Conservation (phyloP, 2,888 invertebrate genomes). For the Cheilosia impressa region DNA sequence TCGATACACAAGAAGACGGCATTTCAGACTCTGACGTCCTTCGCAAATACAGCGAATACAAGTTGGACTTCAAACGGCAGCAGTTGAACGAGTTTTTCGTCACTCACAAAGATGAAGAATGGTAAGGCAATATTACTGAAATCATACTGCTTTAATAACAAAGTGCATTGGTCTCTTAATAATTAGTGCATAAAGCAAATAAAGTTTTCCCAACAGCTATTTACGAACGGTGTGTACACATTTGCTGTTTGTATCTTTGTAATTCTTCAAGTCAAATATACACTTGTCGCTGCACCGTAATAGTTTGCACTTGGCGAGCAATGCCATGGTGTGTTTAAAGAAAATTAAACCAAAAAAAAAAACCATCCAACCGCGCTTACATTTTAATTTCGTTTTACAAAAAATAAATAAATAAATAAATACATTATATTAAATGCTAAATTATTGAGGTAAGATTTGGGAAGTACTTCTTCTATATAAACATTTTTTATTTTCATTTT, state of each 20-base stretch:
- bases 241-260: constrained; percentile 61
- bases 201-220: constrained; percentile 72
- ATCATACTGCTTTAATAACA: constrained; percentile 32
- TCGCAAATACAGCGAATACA: constrained; percentile 98
- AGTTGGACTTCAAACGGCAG: constrained; percentile 97
- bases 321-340: constrained; percentile 82
- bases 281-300: constrained; percentile 62
- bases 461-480: constrained; percentile 76
- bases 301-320: constrained; percentile 83
- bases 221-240: constrained; percentile 64
- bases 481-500: constrained; percentile 39
- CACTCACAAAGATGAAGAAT: constrained; percentile 99
- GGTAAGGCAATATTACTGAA: constrained; percentile 87
- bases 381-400: constrained; percentile 81
- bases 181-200: constrained; percentile 53
- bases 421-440: constrained; percentile 75
- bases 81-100: constrained; percentile 99
- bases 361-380: constrained; percentile 81
- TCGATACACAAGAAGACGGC: constrained; percentile 97
- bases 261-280: constrained; percentile 53
- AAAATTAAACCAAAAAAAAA: constrained; percentile 77
- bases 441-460: constrained; percentile 83
- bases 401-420: constrained; percentile 54
- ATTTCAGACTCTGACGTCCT: constrained; percentile 99
- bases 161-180: constrained; percentile 46